Evolutionary conservation across 2,888 invertebrate species (phyloP).

Genomic region (Celastrina argiolus): DNA sequence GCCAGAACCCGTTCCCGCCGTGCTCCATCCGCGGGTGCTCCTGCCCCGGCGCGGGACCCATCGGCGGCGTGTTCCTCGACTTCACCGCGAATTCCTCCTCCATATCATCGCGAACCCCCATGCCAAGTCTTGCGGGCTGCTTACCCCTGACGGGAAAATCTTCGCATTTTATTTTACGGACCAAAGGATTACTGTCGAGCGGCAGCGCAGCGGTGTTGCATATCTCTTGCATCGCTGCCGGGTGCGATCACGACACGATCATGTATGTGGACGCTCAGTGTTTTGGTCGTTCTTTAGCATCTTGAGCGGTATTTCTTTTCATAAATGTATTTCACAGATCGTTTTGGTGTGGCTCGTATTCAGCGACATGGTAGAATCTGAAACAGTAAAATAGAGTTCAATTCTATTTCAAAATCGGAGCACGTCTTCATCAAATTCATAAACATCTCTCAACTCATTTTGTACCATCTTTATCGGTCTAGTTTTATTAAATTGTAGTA

Average conservation of each 20-base stretch:
- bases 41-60: constrained; percentile 73
- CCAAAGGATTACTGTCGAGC: constrained; percentile 73
- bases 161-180: constrained; percentile 78
- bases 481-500: constrained; percentile 20
- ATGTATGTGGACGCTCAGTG: constrained; percentile 59
- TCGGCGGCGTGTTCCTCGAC: constrained; percentile 84
- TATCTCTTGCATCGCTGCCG: constrained; percentile 77
- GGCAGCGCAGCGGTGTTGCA: constrained; percentile 76
- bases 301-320: constrained; percentile 42
- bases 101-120: constrained; percentile 77
- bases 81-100: constrained; percentile 83
- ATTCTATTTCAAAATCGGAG: not conserved
- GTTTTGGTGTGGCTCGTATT: not conserved
- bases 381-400: constrained; percentile 23
- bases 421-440: not conserved
- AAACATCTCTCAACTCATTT: not conserved
- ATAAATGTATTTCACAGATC: constrained; percentile 11
- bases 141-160: constrained; percentile 73
- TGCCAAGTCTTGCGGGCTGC: constrained; percentile 65
- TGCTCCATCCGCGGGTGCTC: constrained; percentile 80
- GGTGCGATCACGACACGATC: constrained; percentile 54
- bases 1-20: constrained; percentile 82
- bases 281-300: constrained; percentile 66
- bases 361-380: constrained; percentile 29
- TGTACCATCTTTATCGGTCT: not conserved